A percentile compares a stretch with the other conserved stretches of the same genome.
phyloP scores from a whole-genome alignment of 2,888 invertebrate genomes.

The Meteorus cinctellus region DNA sequence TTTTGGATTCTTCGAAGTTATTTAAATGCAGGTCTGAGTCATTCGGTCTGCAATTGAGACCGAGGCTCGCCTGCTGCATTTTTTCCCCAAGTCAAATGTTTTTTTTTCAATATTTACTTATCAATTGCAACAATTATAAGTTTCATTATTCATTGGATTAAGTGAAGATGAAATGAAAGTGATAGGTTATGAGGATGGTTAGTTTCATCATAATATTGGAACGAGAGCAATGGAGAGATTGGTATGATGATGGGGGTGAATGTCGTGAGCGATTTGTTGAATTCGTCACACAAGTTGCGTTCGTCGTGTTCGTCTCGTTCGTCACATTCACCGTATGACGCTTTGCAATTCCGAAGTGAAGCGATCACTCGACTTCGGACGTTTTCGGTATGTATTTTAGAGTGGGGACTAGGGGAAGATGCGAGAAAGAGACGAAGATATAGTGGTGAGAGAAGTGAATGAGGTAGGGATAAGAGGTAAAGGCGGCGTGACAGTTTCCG shows the following conservation, averaged over 20 bases:
- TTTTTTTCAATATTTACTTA: not conserved
- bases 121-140: not conserved
- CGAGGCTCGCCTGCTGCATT: slow-evolving; percentile 67
- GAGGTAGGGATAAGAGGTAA: slow-evolving; percentile 62
- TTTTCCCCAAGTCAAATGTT: slow-evolving; percentile 35
- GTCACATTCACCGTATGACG: slow-evolving; percentile 25
- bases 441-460: slow-evolving; percentile 19
- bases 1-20: slow-evolving; percentile 24
- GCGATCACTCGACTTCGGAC: slow-evolving; percentile 46
- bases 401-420: slow-evolving; percentile 42
- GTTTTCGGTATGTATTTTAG: slow-evolving; percentile 41
- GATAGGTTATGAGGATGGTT: not conserved
- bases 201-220: too few species aligned
- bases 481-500: slow-evolving; percentile 73
- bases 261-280: not conserved
- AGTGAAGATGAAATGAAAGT: not conserved
- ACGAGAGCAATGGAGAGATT: too few species aligned
- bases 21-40: slow-evolving; percentile 28
- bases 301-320: slow-evolving; percentile 4
- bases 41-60: slow-evolving; percentile 43
- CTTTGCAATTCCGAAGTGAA: slow-evolving; percentile 32
- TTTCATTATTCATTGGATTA: not conserved
- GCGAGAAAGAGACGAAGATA: slow-evolving; percentile 23
- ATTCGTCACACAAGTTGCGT: not conserved
- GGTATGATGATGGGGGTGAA: too few species aligned